A percentile compares a stretch with the other conserved stretches of the same genome.
Evolutionary conservation across 2,797 vertebrate species (phyloP).

Genomic region (Ceryle rudis): DNA sequence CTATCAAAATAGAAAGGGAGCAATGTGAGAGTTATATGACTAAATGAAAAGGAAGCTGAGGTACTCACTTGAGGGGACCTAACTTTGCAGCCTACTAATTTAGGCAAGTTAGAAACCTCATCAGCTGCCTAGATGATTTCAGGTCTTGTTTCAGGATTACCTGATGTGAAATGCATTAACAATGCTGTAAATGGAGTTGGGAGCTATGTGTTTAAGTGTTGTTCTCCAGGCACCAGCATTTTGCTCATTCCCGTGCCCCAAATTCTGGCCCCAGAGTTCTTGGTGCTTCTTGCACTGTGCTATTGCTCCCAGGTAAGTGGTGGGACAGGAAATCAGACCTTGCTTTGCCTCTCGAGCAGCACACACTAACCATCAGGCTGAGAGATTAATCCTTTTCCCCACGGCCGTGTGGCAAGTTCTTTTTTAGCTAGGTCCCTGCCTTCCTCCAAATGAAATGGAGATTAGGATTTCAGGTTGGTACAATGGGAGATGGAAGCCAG

Average conservation of each 20-base stretch:
- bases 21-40: background rate
- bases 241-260: background rate
- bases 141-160: background rate
- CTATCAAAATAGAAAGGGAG: background rate
- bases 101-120: background rate
- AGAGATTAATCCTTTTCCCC: background rate
- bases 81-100: background rate
- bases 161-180: background rate
- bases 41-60: background rate
- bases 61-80: background rate
- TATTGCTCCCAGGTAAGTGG: background rate
- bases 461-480: background rate
- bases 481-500: background rate
- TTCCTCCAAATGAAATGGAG: background rate
- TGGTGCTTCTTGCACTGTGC: background rate
- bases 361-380: accelerated
- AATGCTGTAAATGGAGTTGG: background rate
- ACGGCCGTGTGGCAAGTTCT: accelerated
- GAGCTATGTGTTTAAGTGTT: background rate
- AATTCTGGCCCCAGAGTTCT: background rate
- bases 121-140: background rate
- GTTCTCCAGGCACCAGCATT: background rate
- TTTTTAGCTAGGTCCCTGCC: background rate
- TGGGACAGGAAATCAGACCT: background rate
- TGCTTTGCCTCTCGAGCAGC: background rate